Percentiles rank a stretch among this genome's conserved stretches.
Evolutionary conservation across 2,797 vertebrate species (phyloP).

Genomic region (Helicolenus hilgendorfi): DNA sequence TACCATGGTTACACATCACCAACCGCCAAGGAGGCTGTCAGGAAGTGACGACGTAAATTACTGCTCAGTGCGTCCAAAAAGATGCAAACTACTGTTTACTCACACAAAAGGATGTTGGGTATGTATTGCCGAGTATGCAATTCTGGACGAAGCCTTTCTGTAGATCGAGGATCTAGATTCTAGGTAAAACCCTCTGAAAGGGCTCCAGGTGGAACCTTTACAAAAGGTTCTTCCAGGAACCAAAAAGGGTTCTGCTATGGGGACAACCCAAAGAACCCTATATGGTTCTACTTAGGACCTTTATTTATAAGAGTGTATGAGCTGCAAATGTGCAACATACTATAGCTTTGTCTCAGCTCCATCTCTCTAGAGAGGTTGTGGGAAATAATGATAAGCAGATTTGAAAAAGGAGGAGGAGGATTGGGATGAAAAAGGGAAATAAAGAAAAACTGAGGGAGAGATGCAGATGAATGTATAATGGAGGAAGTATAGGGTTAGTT

Average conservation of each 20-base stretch:
- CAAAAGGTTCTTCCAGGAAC: neutral
- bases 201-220: too few species aligned
- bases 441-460: neutral
- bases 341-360: neutral
- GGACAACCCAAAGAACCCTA: neutral
- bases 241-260: neutral
- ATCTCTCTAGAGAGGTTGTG: conserved; percentile 8
- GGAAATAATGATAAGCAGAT: conserved; percentile 22
- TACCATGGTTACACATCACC: too few species aligned
- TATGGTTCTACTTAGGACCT: neutral
- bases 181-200: too few species aligned
- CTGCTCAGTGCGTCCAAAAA: too few species aligned
- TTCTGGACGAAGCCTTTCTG: fast-evolving
- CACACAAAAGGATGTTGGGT: too few species aligned
- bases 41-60: too few species aligned
- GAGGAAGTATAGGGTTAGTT: neutral
- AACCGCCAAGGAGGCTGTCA: too few species aligned
- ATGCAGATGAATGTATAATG: neutral
- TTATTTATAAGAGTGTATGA: neutral
- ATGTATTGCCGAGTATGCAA: too few species aligned
- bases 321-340: neutral
- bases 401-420: neutral
- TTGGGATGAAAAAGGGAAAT: neutral
- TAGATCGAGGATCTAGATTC: too few species aligned
- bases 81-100: too few species aligned